A percentile compares a stretch with the other conserved stretches of the same genome.
Conservation (phyloP, 2,797 vertebrate genomes). For the Falco cherrug region DNA sequence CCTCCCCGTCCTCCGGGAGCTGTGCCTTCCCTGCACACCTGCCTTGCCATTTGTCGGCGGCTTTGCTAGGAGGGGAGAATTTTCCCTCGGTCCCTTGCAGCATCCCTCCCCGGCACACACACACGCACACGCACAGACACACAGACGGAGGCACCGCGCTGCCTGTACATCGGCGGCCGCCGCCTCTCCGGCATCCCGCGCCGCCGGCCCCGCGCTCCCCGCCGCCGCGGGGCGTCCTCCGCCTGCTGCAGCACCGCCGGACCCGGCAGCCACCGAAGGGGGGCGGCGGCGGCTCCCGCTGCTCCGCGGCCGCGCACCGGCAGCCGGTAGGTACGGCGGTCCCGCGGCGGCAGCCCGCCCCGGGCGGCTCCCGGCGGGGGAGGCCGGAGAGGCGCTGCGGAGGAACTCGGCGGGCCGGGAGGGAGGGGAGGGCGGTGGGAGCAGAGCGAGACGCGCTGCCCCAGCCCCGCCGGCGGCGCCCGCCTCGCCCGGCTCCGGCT, state of each 20-base stretch:
- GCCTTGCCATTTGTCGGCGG: conserved; percentile 53
- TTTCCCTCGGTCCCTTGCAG: conserved; percentile 75
- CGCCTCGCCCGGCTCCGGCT: not conserved
- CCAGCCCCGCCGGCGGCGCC: not conserved
- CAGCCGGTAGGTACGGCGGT: conserved; percentile 40
- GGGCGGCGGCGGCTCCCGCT: not conserved
- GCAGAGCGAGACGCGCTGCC: not conserved
- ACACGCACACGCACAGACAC: not conserved
- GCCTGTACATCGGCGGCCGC: conserved; percentile 28
- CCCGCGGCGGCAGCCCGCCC: not conserved
- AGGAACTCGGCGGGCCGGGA: not conserved
- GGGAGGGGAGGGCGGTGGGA: not conserved
- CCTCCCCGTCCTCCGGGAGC: not conserved
- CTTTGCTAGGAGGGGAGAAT: conserved; percentile 67
- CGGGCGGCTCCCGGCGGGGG: not conserved
- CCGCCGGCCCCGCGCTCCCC: conserved; percentile 49
- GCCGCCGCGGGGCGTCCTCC: conserved; percentile 74
- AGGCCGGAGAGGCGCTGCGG: not conserved
- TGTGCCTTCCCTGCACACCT: conserved; percentile 35
- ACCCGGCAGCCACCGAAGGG: not conserved
- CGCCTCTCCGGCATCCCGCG: conserved; percentile 21
- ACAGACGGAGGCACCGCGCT: conserved; percentile 37
- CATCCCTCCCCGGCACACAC: conserved; percentile 49
- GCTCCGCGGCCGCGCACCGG: conserved; percentile 24
- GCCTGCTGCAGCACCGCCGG: conserved; percentile 38